A percentile compares a stretch with the other conserved stretches of the same genome.
These are phyloP conservation scores for Sebastes itinus DNA, from an alignment of 2,797 vertebrate genomes.

Conservation along the genomic window DNA sequence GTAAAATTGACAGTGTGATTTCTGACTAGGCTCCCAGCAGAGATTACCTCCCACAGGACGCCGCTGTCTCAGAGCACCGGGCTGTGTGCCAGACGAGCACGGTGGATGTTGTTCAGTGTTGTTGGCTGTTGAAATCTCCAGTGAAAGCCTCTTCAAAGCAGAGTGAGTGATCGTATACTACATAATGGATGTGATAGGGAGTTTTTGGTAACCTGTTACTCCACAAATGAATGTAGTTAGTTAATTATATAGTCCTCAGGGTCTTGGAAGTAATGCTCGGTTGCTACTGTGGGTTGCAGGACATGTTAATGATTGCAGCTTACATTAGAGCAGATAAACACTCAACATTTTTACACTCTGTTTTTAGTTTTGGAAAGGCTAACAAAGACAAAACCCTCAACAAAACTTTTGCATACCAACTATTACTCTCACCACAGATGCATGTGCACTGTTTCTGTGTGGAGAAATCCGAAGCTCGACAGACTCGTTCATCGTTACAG, in stretches of 20 bases:
- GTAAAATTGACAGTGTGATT: conserved; percentile 59
- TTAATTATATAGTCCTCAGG: not conserved
- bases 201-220: not conserved
- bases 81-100: conserved; percentile 28
- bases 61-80: conserved; percentile 19
- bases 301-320: not conserved
- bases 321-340: not conserved
- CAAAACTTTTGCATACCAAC: not conserved
- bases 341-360: not conserved
- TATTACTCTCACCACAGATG: too few relatives aligned
- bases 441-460: not conserved
- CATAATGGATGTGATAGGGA: not conserved
- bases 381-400: not conserved
- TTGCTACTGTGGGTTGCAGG: not conserved
- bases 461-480: not conserved
- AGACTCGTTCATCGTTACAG: not conserved
- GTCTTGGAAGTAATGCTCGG: not conserved
- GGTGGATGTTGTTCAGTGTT: conserved; percentile 3
- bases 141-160: conserved; percentile 15
- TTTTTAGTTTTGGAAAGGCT: too few relatives aligned
- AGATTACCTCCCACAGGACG: conserved; percentile 40
- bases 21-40: conserved; percentile 47
- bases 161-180: not conserved
- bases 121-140: conserved; percentile 8
- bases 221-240: not conserved